These are phyloP conservation scores for Fregetta grallaria DNA, from an alignment of 2,113 vertebrate species.

Conservation along the genomic window DNA sequence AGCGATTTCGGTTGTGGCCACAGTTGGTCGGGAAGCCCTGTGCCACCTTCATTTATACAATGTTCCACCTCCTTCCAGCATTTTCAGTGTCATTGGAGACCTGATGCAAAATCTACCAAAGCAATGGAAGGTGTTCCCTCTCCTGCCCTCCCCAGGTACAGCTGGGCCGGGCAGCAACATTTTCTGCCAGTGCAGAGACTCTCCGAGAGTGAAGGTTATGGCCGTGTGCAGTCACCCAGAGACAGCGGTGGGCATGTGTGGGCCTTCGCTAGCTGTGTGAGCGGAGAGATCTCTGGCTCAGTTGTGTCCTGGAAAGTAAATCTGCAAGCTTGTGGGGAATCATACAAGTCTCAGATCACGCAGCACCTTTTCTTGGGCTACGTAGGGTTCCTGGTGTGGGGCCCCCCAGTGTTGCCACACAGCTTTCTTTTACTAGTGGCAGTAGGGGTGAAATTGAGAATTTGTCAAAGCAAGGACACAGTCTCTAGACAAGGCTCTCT, in stretches of 20 bases:
- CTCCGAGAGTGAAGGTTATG: not conserved
- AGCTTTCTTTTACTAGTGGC: not conserved
- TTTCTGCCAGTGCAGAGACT: not conserved
- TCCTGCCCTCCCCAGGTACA: not conserved
- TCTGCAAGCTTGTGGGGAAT: not conserved
- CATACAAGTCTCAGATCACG: rapidly evolving
- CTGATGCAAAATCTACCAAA: not conserved
- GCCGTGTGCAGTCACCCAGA: not conserved
- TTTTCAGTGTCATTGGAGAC: not conserved
- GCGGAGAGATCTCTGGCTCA: not conserved
- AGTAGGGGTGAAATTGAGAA: not conserved
- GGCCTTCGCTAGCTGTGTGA: not conserved
- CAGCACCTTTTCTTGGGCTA: not conserved
- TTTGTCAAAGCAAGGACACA: not conserved
- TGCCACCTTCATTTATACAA: not conserved
- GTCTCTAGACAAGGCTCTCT: not conserved
- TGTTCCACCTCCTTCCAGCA: not conserved
- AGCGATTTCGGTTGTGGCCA: rapidly evolving
- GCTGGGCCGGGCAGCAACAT: not conserved
- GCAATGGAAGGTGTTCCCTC: not conserved
- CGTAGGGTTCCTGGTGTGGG: not conserved
- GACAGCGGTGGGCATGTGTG: not conserved
- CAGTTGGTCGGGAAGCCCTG: not conserved
- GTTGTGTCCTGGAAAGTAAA: not conserved
- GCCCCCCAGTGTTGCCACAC: too few relatives aligned